Base-by-base conservation (phyloP, 2,888 invertebrate species). In the Trachelus tabidus region DNA sequence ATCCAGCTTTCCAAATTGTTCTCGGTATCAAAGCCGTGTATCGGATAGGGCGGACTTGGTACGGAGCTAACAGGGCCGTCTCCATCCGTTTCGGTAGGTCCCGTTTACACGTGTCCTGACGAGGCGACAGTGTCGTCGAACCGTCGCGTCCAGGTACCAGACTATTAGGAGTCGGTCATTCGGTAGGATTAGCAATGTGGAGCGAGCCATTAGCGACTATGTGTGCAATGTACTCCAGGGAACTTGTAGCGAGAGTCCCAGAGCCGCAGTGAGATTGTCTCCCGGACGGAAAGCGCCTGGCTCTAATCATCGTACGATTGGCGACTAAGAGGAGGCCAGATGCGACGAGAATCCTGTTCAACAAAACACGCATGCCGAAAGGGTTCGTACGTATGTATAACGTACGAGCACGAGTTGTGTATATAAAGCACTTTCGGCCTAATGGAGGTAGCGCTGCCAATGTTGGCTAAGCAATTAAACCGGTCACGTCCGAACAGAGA, bases 401-500 rank as follows among this genome's bases (percentile, higher is more conserved):
- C 12, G 34, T 37, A 30, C 34, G 74, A n/a, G 37, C 34, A 34
- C 68, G 68, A 76, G 76, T 76, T 74, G 76, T 79, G 79, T 79
- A 79, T 79, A 76, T 79, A 79, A 79, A 79, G 79, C 79, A 79
- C 79, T 79, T 76, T 80, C 82, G 79, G 83, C 81, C 85, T 86
- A 86, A 86, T 86, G 86, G 86, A 86, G 82, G 86, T 85, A 83
- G 83, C 85, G 83, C 74, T 82, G 83, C 85, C 83, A 83, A 87
- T 86, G 86, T 86, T 86, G 85, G 86, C 86, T 83, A 85, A 86
- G 86, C 86, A 86, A 86, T 86, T 87, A 86, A 87, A 85, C 83
- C 82, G 78, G 85, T 83, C 79, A 79, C 81, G 82, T 81, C 82
- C 83, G 85, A 85, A 86, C 86, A 84, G 84, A 85, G 85, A 82